Evolutionary conservation across 2,888 invertebrate genomes (phyloP), one percentile per base, ranked within the genome.

Genomic region (Phasia obesa): DNA sequence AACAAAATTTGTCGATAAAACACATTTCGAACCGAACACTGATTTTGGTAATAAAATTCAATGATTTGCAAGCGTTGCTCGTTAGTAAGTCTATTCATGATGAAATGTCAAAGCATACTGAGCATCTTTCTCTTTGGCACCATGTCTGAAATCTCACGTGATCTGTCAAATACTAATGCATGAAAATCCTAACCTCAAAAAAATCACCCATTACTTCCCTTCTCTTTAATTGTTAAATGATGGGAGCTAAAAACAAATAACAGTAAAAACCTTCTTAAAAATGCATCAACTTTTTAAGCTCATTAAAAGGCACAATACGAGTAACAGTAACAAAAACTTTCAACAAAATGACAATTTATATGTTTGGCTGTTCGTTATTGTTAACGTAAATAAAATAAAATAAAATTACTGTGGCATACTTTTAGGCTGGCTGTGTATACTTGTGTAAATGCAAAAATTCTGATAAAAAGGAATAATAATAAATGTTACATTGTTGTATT

Each of bases 391-490:
- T 49, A 69, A 60, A 62, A 55, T 49, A 69, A 60, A 62, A 74
- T 59, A 57, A 55, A 74, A 80, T 80, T 80, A 80, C 74, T 80
- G 60, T 80, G 74, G 69, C 69, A 80, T 75, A 80, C 74, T 80
- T 80, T 80, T 64, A 11, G 69, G 64, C 31, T 57, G 64, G 35
- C 25, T 75, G 47, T 19, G 25, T 51, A 38, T 38, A 47, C 47
- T 17, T 67, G n/a, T 4, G 21, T 23, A 1, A 23, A 27, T 31
- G 15, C 5, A 19, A 31, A 27, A 64, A 6, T 15, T n/a, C 17
- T 23, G n/a, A 15, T 19, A 6, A 3, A 35, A 23, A 53, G 51
- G 0, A 35, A 27, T 31, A 47, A 19, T 25, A 47, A 31, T 21
- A 49, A 62, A 38, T 53, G 23, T 55, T 21, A 27, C 55, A 70